Conservation (phyloP, 2,888 invertebrate genomes). For the Dasypogon diadema region DNA sequence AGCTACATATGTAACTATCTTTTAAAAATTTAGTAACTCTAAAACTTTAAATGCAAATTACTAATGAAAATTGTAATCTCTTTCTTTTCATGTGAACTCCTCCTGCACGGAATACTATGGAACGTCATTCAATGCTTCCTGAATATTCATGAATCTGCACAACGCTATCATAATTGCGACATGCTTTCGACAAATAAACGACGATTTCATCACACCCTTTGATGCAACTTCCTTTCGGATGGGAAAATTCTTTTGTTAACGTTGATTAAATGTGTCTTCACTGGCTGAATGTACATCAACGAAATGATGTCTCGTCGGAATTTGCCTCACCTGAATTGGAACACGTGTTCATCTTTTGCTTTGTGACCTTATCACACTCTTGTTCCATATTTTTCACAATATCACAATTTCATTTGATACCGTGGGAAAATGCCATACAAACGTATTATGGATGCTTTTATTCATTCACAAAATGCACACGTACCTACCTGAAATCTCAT, state of each 20-base stretch:
- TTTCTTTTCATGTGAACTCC: slow-evolving; percentile 33
- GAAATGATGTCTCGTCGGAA: slow-evolving; percentile 9
- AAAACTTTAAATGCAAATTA: slow-evolving; percentile 8
- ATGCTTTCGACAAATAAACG: background rate
- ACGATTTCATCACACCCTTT: background rate
- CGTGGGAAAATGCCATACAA: background rate
- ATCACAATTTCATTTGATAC: background rate
- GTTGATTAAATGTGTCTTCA: slow-evolving; percentile 32
- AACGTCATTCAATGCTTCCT: background rate
- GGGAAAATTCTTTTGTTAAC: background rate
- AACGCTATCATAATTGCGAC: background rate
- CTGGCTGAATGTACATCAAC: background rate
- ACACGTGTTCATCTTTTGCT: background rate
- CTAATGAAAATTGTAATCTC: slow-evolving; percentile 13
- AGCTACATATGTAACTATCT: too few relatives aligned
- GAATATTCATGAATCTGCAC: background rate
- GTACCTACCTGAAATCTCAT: slow-evolving; percentile 1
- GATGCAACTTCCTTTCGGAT: background rate
- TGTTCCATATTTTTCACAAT: slow-evolving; percentile 4
- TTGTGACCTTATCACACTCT: background rate
- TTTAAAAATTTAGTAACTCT: too few relatives aligned
- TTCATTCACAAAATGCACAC: background rate
- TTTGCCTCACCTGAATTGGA: background rate
- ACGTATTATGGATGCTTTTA: background rate
- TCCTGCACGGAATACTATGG: background rate